phyloP scores from a whole-genome alignment of 2,113 vertebrate genomes.

The Phrynosoma blainvillii region DNA sequence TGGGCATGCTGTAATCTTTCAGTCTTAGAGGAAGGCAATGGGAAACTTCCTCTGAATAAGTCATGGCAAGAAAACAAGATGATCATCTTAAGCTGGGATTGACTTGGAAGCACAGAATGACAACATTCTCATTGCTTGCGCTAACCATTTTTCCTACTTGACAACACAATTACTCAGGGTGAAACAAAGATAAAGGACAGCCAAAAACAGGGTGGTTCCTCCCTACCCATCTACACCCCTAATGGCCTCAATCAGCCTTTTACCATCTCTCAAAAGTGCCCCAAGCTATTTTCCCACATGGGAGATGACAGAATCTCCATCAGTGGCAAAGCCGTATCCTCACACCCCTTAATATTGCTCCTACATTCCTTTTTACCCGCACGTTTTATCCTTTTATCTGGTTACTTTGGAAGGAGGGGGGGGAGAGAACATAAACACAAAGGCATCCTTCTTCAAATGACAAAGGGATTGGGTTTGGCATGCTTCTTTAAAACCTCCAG shows the following conservation, averaged over 20 bases:
- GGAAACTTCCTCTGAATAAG: no score
- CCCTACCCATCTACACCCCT: not conserved
- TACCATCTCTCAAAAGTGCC: not conserved
- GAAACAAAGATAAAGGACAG: not conserved
- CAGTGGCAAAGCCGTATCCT: not conserved
- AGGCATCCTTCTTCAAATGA: not conserved
- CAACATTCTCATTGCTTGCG: no score
- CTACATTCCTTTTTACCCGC: not conserved
- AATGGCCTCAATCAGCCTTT: not conserved
- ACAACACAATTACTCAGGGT: no score
- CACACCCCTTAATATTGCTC: not conserved
- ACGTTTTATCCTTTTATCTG: not conserved
- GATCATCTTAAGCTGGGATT: no score
- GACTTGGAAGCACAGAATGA: no score
- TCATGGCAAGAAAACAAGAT: no score
- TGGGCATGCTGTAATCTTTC: no score
- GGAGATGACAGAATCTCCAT: not conserved
- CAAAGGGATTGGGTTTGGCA: not conserved
- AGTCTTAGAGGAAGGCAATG: no score
- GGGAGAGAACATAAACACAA: not conserved
- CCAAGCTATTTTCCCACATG: not conserved
- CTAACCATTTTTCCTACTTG: no score
- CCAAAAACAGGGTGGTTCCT: not conserved
- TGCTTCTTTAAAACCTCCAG: not conserved
- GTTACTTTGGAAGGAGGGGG: not conserved